These are phyloP conservation scores for Pseudanteris insignis DNA, from an alignment of 2,888 invertebrate genomes.

Conservation along the genomic window DNA sequence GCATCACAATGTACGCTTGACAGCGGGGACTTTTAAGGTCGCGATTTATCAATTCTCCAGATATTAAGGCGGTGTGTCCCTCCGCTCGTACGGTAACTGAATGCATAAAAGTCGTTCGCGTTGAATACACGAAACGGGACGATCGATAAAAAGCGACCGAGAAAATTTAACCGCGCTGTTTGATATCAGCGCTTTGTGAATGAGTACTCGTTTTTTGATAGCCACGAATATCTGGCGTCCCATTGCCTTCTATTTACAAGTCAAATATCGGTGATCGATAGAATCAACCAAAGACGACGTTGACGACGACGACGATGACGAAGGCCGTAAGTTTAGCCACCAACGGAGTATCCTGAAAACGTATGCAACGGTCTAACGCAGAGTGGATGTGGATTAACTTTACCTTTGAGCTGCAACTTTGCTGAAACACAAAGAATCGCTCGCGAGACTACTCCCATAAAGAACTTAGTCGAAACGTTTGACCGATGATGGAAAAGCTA, in stretches of 20 bases:
- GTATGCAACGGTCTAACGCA: constrained; percentile 17
- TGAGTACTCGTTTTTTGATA: constrained; percentile 20
- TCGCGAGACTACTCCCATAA: constrained; percentile 19
- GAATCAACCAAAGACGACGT: constrained; percentile 35
- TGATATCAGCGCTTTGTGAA: constrained; percentile 24
- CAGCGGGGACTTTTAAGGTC: too few relatives aligned
- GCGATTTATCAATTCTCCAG: too few relatives aligned
- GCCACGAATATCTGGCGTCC: constrained; percentile 24
- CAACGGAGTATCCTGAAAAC: constrained; percentile 26
- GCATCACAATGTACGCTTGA: too few relatives aligned
- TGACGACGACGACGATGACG: constrained; percentile 36
- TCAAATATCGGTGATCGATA: constrained; percentile 40
- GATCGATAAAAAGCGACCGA: constrained; percentile 26
- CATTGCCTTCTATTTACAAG: constrained; percentile 39
- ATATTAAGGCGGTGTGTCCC: too few relatives aligned
- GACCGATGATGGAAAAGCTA: constrained; percentile 36
- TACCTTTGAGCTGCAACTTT: constrained; percentile 38
- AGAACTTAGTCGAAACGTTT: constrained; percentile 27
- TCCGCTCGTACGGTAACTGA: too few relatives aligned
- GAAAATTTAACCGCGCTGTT: constrained; percentile 30
- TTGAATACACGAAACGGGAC: constrained; percentile 3
- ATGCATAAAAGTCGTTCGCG: neutral
- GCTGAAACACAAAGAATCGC: constrained; percentile 40
- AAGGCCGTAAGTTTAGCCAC: constrained; percentile 44
- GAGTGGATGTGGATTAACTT: constrained; percentile 39